Evolutionary conservation across 2,888 invertebrate genomes (phyloP).

Genomic region (Osmoderma eremita): DNA sequence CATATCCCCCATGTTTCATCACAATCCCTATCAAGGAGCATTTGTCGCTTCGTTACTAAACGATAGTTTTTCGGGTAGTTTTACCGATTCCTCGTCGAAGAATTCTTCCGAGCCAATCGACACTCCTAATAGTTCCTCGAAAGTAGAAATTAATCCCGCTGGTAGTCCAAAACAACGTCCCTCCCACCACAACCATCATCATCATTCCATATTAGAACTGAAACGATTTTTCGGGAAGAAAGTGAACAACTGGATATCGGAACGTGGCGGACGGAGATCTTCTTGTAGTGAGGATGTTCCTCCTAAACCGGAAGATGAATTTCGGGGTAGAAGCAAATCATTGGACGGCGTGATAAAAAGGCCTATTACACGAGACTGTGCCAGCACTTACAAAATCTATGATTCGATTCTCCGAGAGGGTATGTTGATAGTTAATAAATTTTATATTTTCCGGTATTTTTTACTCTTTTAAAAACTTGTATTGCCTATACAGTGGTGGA

Average conservation of each 20-base stretch:
- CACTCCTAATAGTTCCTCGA: slow-evolving; percentile 51
- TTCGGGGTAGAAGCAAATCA: slow-evolving; percentile 81
- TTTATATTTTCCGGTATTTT: background rate
- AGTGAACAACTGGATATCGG: slow-evolving; percentile 76
- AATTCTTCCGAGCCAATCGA: slow-evolving; percentile 54
- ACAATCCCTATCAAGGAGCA: slow-evolving; percentile 22
- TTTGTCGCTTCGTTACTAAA: slow-evolving; percentile 17
- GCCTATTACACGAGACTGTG: slow-evolving; percentile 73
- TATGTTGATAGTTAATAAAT: slow-evolving; percentile 53
- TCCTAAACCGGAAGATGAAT: slow-evolving; percentile 70
- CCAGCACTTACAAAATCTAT: slow-evolving; percentile 83
- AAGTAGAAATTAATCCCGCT: slow-evolving; percentile 48
- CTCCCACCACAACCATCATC: slow-evolving; percentile 66
- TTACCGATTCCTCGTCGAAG: slow-evolving; percentile 44
- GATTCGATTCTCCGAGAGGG: slow-evolving; percentile 82
- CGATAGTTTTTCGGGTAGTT: slow-evolving; percentile 52
- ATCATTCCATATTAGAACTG: slow-evolving; percentile 79
- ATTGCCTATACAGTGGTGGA: too few species aligned
- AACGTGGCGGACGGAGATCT: slow-evolving; percentile 56
- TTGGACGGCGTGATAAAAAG: slow-evolving; percentile 72
- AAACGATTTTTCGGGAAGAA: slow-evolving; percentile 80
- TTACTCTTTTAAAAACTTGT: background rate
- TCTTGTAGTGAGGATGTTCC: slow-evolving; percentile 65
- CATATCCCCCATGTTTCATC: slow-evolving; percentile 20
- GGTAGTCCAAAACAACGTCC: slow-evolving; percentile 52